These are phyloP conservation scores for Maniola jurtina DNA, from an alignment of 1,140 invertebrate genomes.

Conservation along the genomic window DNA sequence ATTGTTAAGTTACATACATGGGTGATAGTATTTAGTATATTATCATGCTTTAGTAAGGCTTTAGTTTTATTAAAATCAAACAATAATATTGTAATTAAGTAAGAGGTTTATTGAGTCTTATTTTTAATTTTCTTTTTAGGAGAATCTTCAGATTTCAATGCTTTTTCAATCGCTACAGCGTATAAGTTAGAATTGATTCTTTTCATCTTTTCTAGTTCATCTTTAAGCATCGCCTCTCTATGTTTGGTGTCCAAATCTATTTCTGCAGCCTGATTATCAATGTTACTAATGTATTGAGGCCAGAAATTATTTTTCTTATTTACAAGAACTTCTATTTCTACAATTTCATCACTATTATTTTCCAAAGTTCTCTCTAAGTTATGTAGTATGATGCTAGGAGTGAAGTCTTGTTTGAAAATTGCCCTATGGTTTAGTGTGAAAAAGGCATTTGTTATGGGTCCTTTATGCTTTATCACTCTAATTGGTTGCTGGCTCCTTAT, in stretches of 20 bases:
- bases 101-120: slow-evolving; percentile 31
- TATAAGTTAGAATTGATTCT: slow-evolving; percentile 62
- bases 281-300: slow-evolving; percentile 35
- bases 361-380: slow-evolving; percentile 62
- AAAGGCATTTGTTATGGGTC: slow-evolving; percentile 84
- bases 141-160: slow-evolving; percentile 42
- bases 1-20: no score
- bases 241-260: slow-evolving; percentile 41
- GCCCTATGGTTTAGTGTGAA: slow-evolving; percentile 68
- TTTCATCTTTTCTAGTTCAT: slow-evolving; percentile 57
- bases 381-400: slow-evolving; percentile 56
- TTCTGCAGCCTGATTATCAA: slow-evolving; percentile 31
- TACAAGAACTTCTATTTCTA: slow-evolving; percentile 57
- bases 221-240: slow-evolving; percentile 43
- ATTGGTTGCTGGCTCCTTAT: slow-evolving; percentile 85
- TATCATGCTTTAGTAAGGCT: no score
- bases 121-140: slow-evolving; percentile 52
- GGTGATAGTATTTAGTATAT: no score
- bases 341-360: slow-evolving; percentile 52
- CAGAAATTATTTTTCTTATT: slow-evolving; percentile 62
- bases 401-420: slow-evolving; percentile 65
- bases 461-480: slow-evolving; percentile 85
- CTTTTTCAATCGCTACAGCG: slow-evolving; percentile 54
- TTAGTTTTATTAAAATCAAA: background rate
- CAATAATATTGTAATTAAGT: background rate